phyloP scores from a whole-genome alignment of 1,140 invertebrate genomes.

The Calephelis virginiensis region DNA sequence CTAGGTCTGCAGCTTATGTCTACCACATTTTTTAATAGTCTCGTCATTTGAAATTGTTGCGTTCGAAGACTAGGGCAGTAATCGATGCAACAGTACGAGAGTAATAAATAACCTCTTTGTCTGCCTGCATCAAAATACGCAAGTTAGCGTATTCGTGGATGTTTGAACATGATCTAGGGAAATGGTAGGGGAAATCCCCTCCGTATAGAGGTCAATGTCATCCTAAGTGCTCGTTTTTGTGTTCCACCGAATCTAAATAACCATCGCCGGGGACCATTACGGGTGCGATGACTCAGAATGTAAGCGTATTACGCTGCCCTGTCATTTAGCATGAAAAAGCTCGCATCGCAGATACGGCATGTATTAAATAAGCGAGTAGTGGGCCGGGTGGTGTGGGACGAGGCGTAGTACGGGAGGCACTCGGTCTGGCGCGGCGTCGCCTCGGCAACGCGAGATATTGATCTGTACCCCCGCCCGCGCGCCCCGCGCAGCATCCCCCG shows the following conservation, averaged over 20 bases:
- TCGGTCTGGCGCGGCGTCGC: constrained; percentile 74
- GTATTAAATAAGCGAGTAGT: constrained; percentile 77
- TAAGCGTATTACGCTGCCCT: constrained; percentile 60
- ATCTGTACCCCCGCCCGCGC: constrained; percentile 55
- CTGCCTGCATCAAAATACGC: constrained; percentile 10
- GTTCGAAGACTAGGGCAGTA: neutral
- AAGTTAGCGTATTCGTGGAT: constrained; percentile 20
- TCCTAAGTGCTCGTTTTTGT: constrained; percentile 27
- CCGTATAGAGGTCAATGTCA: constrained; percentile 61
- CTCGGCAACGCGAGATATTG: constrained; percentile 74
- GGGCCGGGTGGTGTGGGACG: constrained; percentile 40
- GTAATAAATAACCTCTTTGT: constrained; percentile 11
- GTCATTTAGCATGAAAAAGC: constrained; percentile 74
- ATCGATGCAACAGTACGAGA: neutral
- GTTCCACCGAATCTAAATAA: constrained; percentile 18
- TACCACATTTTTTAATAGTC: too few relatives aligned
- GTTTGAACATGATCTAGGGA: constrained; percentile 14
- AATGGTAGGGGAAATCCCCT: constrained; percentile 27
- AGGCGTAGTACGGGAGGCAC: constrained; percentile 69
- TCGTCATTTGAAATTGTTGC: too few relatives aligned
- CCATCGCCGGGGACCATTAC: constrained; percentile 37
- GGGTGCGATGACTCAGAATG: constrained; percentile 47
- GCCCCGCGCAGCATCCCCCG: constrained; percentile 44
- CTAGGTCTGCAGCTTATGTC: too few relatives aligned
- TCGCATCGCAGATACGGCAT: constrained; percentile 72